These are phyloP conservation scores for Pangasius djambal DNA, from an alignment of 2,797 vertebrate genomes.

Conservation along the genomic window DNA sequence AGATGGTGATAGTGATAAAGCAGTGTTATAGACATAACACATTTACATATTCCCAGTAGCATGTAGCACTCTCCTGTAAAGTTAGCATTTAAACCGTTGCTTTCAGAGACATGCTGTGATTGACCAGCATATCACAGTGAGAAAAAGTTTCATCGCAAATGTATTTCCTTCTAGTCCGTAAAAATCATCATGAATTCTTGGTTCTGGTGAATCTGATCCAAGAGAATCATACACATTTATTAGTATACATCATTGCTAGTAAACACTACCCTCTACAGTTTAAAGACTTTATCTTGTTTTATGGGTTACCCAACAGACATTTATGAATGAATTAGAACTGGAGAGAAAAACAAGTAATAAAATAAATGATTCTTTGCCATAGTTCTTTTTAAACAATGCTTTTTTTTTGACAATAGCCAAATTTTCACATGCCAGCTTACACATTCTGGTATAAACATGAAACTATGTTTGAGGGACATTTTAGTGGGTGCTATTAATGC, in stretches of 20 bases:
- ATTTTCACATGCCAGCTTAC: background rate
- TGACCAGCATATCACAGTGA: background rate
- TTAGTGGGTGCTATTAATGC: background rate
- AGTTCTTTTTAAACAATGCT: background rate
- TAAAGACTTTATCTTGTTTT: background rate
- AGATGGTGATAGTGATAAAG: background rate
- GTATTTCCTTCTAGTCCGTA: background rate
- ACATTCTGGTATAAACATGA: background rate
- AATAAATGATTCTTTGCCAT: conserved; percentile 49
- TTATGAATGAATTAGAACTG: conserved; percentile 49
- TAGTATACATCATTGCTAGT: background rate
- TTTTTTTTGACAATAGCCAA: background rate
- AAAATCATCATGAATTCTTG: background rate
- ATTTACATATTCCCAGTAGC: background rate
- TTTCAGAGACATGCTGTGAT: background rate
- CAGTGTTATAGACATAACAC: background rate
- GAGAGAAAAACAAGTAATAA: conserved; percentile 40
- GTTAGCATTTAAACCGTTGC: background rate
- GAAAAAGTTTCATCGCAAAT: background rate
- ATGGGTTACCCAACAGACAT: conserved; percentile 38
- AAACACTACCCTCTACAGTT: background rate
- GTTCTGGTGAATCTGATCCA: background rate
- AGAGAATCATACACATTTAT: background rate
- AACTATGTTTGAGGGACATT: background rate
- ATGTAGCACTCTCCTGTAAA: background rate